Evolutionary conservation across 30 jellyfish, hydroid and myxozoan genomes (phyloP).

Genomic region (Nemopilema nomurai): DNA sequence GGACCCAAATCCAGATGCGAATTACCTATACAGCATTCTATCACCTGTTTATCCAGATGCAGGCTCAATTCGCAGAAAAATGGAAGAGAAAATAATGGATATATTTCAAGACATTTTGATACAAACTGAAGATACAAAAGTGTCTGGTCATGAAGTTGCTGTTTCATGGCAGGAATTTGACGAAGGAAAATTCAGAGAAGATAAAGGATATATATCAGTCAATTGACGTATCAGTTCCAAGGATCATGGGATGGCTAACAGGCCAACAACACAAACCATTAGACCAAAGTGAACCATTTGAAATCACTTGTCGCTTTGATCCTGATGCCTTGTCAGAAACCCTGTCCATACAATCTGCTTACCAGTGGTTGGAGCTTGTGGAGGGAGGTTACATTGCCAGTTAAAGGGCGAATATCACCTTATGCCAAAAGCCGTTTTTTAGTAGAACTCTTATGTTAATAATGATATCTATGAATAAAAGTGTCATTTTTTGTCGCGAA

Average conservation of each 20-base stretch:
- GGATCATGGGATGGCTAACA: constrained; percentile 62
- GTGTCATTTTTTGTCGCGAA: too few relatives aligned
- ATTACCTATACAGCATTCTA: constrained; percentile 10
- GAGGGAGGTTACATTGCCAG: too few relatives aligned
- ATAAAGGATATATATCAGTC: constrained; percentile 20
- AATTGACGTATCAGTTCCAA: constrained; percentile 14
- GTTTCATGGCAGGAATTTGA: constrained; percentile 53
- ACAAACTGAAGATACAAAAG: constrained; percentile 29
- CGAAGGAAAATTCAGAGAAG: constrained; percentile 26
- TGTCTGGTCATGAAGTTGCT: constrained; percentile 46
- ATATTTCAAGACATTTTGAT: constrained; percentile 40
- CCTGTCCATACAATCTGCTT: too few relatives aligned
- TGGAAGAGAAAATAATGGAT: constrained; percentile 39
- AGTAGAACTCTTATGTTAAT: too few relatives aligned
- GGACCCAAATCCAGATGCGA: constrained; percentile 35
- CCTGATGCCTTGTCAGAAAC: constrained; percentile 61
- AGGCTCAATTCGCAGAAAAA: constrained; percentile 39
- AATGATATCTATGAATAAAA: too few relatives aligned
- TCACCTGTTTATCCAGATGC: constrained; percentile 32
- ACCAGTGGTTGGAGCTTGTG: too few relatives aligned
- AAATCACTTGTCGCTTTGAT: constrained; percentile 28
- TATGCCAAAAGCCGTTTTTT: too few relatives aligned
- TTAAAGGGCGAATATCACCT: too few relatives aligned
- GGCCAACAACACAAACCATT: constrained; percentile 51
- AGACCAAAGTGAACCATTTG: constrained; percentile 25